Evolutionary conservation across 2,888 invertebrate genomes (phyloP), one percentile per base, ranked within the genome.

Genomic region (Luperina testacea): DNA sequence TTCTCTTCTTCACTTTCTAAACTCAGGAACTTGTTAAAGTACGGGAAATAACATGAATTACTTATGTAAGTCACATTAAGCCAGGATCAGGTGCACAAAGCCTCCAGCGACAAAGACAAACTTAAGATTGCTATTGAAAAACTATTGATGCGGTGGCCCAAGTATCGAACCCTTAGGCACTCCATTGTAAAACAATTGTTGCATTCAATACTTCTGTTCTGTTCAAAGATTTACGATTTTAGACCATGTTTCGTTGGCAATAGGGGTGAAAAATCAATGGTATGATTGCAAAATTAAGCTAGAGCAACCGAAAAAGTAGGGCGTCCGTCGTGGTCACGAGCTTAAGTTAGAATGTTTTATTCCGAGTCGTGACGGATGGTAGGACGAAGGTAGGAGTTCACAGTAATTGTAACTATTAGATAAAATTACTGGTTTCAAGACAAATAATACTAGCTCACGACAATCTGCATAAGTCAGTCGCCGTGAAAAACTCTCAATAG

Each of bases 321-420:
- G 91, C 94, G 92, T 85, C 84, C 94, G 92, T 85, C 84, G 90
- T 90, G 90, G 91, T 94, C 95, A 94, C 94, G 95, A 93, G 90
- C 90, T 89, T 87, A 87, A 84, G 89, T 88, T 82, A 86, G 87
- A 91, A 88, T 90, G 90, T 90, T 92, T 92, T 91, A 90, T 91
- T 92, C 90, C 87, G 78, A 88, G 81, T 92, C 95, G 94, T 95
- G 94, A 94, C 90, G 89, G 92, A 94, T 91, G 90, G 92, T 89
- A 91, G 91, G 92, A 91, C 91, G 91, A 91, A 93, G 93, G 91
- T 91, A 93, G 91, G 91, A 92, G 92, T 92, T 92, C 91, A 92
- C 88, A 81, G 91, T 94, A 93, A 94, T 94, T 93, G 92, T 92
- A 79, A 90, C 89, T 89, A 92, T 94, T 94, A 92, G 87, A 90